These are phyloP conservation scores for Pycnomerus fuliginosus DNA, from an alignment of 2,888 invertebrate species.

Conservation along the genomic window DNA sequence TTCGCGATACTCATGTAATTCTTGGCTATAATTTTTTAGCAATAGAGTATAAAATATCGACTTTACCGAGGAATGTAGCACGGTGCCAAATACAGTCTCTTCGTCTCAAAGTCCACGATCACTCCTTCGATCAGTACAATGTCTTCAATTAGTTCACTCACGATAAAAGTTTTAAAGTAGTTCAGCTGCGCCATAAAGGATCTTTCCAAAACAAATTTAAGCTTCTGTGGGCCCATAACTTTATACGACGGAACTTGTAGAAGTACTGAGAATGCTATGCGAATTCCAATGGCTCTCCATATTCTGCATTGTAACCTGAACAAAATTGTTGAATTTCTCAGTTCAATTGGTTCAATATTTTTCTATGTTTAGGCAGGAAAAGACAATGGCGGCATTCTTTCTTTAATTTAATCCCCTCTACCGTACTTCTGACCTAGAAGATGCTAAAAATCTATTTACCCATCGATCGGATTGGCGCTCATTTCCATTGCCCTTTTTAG, in stretches of 20 bases:
- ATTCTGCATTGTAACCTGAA: constrained; percentile 51
- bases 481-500: constrained; percentile 54
- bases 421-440: too few relatives aligned
- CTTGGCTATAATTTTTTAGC: too few relatives aligned
- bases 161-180: constrained; percentile 55
- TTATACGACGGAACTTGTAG: constrained; percentile 47
- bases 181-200: constrained; percentile 58
- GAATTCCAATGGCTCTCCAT: constrained; percentile 47
- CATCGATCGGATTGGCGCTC: constrained; percentile 12
- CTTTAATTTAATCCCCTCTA: too few relatives aligned
- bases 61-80: constrained; percentile 60
- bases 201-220: constrained; percentile 55
- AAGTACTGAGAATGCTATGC: neutral
- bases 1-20: too few relatives aligned
- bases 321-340: too few relatives aligned
- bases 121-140: constrained; percentile 59
- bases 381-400: too few relatives aligned
- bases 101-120: constrained; percentile 57
- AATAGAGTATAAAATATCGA: too few relatives aligned
- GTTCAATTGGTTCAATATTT: too few relatives aligned
- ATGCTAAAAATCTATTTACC: too few relatives aligned
- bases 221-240: neutral
- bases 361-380: too few relatives aligned
- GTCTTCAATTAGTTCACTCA: constrained; percentile 59
- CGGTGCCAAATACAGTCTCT: constrained; percentile 58